Percentiles rank a stretch among this genome's conserved stretches.
Evolutionary conservation across 53 echinoderm and acorn worm species (phyloP).

Genomic region (Antedon mediterranea): DNA sequence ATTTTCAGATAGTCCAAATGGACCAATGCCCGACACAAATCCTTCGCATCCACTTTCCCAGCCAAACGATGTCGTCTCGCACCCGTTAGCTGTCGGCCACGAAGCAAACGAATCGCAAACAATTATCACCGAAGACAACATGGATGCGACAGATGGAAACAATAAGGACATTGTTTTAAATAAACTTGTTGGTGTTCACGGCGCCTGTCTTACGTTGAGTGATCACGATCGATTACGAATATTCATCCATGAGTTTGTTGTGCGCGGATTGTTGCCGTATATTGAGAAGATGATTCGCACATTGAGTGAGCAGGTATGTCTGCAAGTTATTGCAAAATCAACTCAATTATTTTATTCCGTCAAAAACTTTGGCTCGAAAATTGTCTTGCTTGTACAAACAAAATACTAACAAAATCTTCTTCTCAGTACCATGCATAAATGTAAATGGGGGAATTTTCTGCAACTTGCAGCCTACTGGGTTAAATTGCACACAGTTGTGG

Average conservation of each 20-base stretch:
- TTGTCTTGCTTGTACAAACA: no score
- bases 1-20: constrained; percentile 79
- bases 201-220: constrained; percentile 67
- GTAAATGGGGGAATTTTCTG: no score
- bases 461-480: no score
- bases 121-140: background rate
- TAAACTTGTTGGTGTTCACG: constrained; percentile 27
- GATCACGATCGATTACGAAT: constrained; percentile 83
- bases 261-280: constrained; percentile 82
- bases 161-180: background rate
- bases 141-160: background rate
- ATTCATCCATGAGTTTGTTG: constrained; percentile 94
- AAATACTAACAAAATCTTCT: no score
- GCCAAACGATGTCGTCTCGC: constrained; percentile 67
- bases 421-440: no score
- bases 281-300: constrained; percentile 83
- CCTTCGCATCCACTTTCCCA: constrained; percentile 9
- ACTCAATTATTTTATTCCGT: no score
- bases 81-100: constrained; percentile 39
- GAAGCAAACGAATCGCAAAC: background rate
- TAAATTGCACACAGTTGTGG: no score
- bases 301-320: constrained; percentile 74
- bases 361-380: no score
- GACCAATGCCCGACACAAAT: constrained; percentile 64
- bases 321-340: background rate